Evolutionary conservation across 2,888 invertebrate species (phyloP).

Genomic region (Scaptomyza tumidula): DNA sequence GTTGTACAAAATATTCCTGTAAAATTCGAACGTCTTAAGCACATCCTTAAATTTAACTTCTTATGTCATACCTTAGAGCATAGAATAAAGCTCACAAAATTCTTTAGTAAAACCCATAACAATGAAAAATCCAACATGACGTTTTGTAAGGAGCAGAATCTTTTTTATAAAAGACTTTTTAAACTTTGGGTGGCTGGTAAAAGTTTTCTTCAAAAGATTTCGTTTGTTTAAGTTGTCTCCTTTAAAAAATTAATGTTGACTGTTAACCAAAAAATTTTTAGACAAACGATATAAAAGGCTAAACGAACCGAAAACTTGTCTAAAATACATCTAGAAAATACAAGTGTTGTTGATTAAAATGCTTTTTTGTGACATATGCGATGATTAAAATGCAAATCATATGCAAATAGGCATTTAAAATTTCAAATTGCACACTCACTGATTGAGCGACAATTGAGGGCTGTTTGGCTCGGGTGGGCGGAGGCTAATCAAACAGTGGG

Average conservation of each 20-base stretch:
- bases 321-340: neutral
- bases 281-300: neutral
- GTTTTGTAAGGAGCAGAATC: neutral
- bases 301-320: neutral
- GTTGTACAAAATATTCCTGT: too few species aligned
- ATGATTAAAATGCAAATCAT: constrained; percentile 82
- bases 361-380: constrained; percentile 79
- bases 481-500: constrained; percentile 38
- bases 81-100: neutral
- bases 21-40: too few species aligned
- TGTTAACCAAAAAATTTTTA: neutral
- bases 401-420: constrained; percentile 81
- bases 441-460: constrained; percentile 33
- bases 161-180: neutral
- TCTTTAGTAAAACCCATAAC: neutral
- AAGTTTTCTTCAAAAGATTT: neutral
- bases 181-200: neutral
- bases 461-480: constrained; percentile 30
- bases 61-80: neutral
- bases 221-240: neutral
- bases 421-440: constrained; percentile 59
- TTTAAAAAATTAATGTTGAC: neutral
- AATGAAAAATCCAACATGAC: neutral
- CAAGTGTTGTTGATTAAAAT: constrained; percentile 33
- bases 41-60: neutral